phyloP scores from a whole-genome alignment of 2,888 invertebrate species.

The Drosophila nr. medialis region DNA sequence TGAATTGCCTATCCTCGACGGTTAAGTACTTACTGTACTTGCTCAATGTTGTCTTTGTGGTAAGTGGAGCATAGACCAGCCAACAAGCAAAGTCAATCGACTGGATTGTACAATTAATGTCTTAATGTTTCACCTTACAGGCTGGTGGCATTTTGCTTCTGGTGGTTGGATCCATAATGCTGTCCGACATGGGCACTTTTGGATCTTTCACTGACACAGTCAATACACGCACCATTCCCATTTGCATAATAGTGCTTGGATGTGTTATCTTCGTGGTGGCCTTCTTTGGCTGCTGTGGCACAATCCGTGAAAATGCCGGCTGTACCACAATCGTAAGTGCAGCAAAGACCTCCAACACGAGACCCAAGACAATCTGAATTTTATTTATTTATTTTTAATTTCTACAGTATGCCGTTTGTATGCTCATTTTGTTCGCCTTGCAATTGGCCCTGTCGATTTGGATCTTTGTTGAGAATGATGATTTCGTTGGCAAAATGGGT shows the following conservation, averaged over 20 bases:
- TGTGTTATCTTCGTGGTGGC: slow-evolving; percentile 91
- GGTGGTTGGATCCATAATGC: slow-evolving; percentile 88
- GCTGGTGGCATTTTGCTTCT: slow-evolving; percentile 89
- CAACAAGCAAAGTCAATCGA: not conserved
- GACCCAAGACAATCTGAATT: not conserved
- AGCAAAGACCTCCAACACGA: too few species aligned
- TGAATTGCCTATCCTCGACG: slow-evolving; percentile 80
- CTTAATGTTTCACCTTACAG: slow-evolving; percentile 84
- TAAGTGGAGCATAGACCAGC: slow-evolving; percentile 53
- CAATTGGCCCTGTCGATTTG: slow-evolving; percentile 90
- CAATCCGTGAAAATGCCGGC: slow-evolving; percentile 93
- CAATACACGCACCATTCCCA: slow-evolving; percentile 87
- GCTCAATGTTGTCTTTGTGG: slow-evolving; percentile 82
- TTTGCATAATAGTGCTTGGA: slow-evolving; percentile 89
- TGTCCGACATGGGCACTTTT: slow-evolving; percentile 87
- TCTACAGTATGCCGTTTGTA: slow-evolving; percentile 89
- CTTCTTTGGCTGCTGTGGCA: slow-evolving; percentile 96
- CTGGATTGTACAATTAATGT: not conserved
- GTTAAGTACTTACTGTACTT: slow-evolving; percentile 82
- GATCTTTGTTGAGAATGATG: slow-evolving; percentile 88
- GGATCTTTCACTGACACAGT: slow-evolving; percentile 84
- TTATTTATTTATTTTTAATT: too few species aligned
- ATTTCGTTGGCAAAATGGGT: slow-evolving; percentile 86
- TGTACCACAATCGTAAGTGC: slow-evolving; percentile 91
- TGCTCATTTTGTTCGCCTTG: slow-evolving; percentile 89